These are phyloP conservation scores for Ennomos quercinarius DNA, from an alignment of 2,888 invertebrate genomes.

Conservation along the genomic window DNA sequence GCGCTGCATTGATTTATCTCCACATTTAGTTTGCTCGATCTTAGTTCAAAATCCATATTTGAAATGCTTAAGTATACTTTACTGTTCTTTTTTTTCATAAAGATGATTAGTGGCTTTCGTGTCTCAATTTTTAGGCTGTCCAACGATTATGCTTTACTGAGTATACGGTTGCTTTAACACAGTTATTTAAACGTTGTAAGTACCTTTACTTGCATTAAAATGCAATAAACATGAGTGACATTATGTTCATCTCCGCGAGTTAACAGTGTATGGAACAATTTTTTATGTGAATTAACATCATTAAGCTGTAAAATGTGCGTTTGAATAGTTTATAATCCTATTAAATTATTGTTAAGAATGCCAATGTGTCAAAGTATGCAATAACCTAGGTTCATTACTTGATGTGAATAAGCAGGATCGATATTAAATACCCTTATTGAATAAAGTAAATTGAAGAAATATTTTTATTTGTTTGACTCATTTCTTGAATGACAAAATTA, in stretches of 20 bases:
- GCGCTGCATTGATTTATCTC: not conserved
- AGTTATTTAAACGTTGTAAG: conserved; percentile 7
- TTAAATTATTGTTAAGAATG: conserved; percentile 40
- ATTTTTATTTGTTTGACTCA: too few relatives aligned
- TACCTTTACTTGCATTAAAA: conserved; percentile 20
- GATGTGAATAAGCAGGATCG: not conserved
- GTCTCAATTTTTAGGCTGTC: too few relatives aligned
- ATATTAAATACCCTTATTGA: too few relatives aligned
- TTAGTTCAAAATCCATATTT: too few relatives aligned
- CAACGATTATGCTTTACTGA: too few relatives aligned
- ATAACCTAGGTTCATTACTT: not conserved
- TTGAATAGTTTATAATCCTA: conserved; percentile 33
- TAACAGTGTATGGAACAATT: conserved; percentile 24
- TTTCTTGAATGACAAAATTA: too few relatives aligned
- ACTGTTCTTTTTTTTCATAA: too few relatives aligned
- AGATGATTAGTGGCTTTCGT: too few relatives aligned
- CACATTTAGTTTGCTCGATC: too few relatives aligned
- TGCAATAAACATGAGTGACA: conserved; percentile 18
- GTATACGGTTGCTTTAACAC: not conserved
- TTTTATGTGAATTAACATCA: conserved; percentile 29
- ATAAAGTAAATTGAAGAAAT: too few relatives aligned
- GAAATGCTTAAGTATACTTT: too few relatives aligned
- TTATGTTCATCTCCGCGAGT: conserved; percentile 25
- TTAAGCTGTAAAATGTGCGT: conserved; percentile 23
- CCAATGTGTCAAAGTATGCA: conserved; percentile 38